Percentiles rank a stretch among this genome's conserved stretches.
phyloP scores from a whole-genome alignment of 1,140 invertebrate species.

The Cryptotermes secundus region DNA sequence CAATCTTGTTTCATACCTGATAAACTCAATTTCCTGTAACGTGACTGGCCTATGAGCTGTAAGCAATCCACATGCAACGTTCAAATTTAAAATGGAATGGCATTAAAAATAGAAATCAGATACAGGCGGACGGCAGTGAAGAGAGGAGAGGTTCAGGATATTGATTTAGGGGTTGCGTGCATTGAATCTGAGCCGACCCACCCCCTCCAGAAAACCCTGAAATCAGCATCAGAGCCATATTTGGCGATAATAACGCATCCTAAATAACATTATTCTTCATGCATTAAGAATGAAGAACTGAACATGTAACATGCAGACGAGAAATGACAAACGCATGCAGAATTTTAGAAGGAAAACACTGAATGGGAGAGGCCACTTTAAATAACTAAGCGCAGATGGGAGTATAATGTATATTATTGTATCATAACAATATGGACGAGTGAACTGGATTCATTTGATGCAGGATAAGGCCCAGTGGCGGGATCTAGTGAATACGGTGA shows the following conservation, averaged over 20 bases:
- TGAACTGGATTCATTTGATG: too few species aligned
- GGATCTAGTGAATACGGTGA: too few species aligned
- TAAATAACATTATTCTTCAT: not conserved
- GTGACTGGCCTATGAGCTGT: not conserved
- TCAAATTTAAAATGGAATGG: not conserved
- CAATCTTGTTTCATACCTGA: not conserved
- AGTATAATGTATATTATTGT: too few species aligned
- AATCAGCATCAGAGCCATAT: not conserved
- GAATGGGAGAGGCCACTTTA: too few species aligned
- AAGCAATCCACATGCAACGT: not conserved
- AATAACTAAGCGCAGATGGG: too few species aligned
- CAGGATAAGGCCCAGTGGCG: too few species aligned
- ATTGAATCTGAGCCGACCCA: not conserved
- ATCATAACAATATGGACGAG: too few species aligned
- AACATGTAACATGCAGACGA: too few species aligned
- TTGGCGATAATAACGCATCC: not conserved
- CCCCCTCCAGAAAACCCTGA: not conserved
- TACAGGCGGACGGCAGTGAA: not conserved
- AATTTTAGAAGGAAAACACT: too few species aligned
- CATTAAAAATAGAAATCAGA: not conserved
- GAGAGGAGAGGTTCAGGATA: not conserved
- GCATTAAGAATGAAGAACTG: too few species aligned
- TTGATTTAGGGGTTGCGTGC: constrained; percentile 8
- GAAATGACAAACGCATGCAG: too few species aligned
- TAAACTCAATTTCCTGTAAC: not conserved